Conservation (phyloP, 2,888 invertebrate genomes). For the Ommatoiulus sabulosus region DNA sequence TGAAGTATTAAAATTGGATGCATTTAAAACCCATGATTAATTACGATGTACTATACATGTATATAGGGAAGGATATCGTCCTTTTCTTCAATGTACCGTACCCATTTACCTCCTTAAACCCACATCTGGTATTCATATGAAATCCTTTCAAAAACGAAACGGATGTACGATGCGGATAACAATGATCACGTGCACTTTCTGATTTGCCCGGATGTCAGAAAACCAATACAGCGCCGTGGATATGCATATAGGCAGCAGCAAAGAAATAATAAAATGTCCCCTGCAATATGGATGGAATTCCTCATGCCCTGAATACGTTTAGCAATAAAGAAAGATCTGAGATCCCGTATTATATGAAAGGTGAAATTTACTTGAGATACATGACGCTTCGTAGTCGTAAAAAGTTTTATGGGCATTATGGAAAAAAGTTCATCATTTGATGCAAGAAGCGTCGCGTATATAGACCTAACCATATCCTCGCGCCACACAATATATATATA, state of each 20-base stretch:
- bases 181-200: background rate
- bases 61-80: too few relatives aligned
- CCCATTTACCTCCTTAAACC: background rate
- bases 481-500: slow-evolving; percentile 42
- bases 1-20: too few relatives aligned
- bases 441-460: background rate
- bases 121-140: background rate
- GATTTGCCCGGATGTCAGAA: background rate
- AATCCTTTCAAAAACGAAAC: background rate
- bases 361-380: slow-evolving; percentile 52
- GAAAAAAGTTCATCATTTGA: slow-evolving; percentile 49
- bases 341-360: slow-evolving; percentile 47
- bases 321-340: slow-evolving; percentile 39
- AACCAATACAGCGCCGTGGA: slow-evolving; percentile 23
- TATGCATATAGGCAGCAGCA: background rate
- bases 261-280: slow-evolving; percentile 32
- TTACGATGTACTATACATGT: too few relatives aligned
- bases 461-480: background rate
- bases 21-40: too few relatives aligned
- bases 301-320: slow-evolving; percentile 26
- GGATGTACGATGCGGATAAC: background rate
- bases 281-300: background rate
- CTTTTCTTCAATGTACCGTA: too few relatives aligned
- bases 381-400: slow-evolving; percentile 41
- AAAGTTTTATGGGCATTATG: slow-evolving; percentile 49